Base-by-base conservation (phyloP, 2,797 vertebrate genomes). In the Phalloptychus januarius region DNA sequence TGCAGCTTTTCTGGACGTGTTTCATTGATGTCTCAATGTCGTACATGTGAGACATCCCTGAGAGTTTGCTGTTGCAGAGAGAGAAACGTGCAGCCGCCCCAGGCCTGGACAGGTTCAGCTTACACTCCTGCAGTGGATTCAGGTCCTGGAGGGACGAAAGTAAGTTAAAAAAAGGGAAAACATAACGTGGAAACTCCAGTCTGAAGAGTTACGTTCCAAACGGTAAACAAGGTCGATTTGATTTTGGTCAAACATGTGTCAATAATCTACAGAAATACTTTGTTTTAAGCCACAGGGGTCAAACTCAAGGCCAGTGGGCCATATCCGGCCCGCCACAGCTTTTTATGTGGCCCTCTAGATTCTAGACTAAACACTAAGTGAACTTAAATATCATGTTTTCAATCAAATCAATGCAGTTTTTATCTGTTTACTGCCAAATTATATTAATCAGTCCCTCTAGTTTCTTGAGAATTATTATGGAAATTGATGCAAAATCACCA, bases 71-170 rank as follows among this genome's bases (percentile, higher is more conserved):
- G 72, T 28, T 61, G 20, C 5, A 2, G 23, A 42, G 74, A 78
- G 54, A 58, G 82, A 48, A 54, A 54, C 18, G 33, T 74, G 63
- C 72, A 70, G 25, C 67, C 56, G 63, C 79, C 83, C 70, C 85
- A 52, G 88, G 91, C 56, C 74, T 65, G 25, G 25, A 82, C 75
- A 75, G 76, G 86, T 78, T 91, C 83, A 82, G 36, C 72, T 93
- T 92, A 83, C 89, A 81, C 90, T 88, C 86, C 89, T 89, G 87
- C 81, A 79, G 54, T 18, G 77, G 77, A 71, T 86, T 77, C 33
- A 4, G 74, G 82, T 84, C 72, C 79, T 75, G 42, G 6, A 81
- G 45, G 81, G 81, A 50, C 73, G 77, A 88, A 83, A 84, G 84
- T 76, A 45, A 46, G 73, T 63, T 28, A 81, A 13, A 72, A 72